Base-by-base conservation (phyloP, 1,140 invertebrate genomes). In the Lepidotrigona ventralis region DNA sequence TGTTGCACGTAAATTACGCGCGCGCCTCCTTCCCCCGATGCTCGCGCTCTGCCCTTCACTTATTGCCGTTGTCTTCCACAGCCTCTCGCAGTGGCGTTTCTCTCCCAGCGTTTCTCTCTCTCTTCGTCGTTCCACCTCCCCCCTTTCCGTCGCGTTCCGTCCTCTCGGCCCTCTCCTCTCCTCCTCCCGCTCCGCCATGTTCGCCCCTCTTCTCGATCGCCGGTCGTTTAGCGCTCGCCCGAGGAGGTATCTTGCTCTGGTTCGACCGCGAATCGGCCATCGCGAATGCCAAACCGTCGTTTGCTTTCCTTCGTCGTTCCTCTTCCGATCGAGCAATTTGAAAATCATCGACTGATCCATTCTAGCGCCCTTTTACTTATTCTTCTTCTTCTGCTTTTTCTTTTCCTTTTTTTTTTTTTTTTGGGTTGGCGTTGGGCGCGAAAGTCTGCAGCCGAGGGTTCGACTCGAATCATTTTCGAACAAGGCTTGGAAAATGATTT, bases 1-100 rank as follows among this genome's bases (percentile, higher is more conserved):
- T 92, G 91, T 91, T 90, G 90, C 89, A 91, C 87, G 90, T 92
- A 91, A 92, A 92, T 92, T 92, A 92, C 91, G 85, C 88, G 87
- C 79, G 66, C 79, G 70, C 79, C 88, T 84, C 81, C 81, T 85
- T 79, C 89, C 39, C 39, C 39, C 39, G 39, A 74, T 85, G 85
- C 73, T 82, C 78, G 82, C 72, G 82, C 71, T 83, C 74, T 90
- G 84, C 88, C 83, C 89, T 91, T 91, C 89, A 81, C 86, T 90
- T 91, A 90, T 90, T 90, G 85, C 88, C 87, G 87, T 87, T 91
- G 88, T 91, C 87, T 91, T 90, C 89, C 84, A 82, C n/a, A 39
- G 83, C 63, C 46, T 68, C 83, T 81, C 85, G 74, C 74, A 73
- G 64, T 77, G 39, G 81, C 85, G 60, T 71, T 26, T 82, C 79